Evolutionary conservation across 2,888 invertebrate genomes (phyloP).

Genomic region (Leistus spinibarbis): DNA sequence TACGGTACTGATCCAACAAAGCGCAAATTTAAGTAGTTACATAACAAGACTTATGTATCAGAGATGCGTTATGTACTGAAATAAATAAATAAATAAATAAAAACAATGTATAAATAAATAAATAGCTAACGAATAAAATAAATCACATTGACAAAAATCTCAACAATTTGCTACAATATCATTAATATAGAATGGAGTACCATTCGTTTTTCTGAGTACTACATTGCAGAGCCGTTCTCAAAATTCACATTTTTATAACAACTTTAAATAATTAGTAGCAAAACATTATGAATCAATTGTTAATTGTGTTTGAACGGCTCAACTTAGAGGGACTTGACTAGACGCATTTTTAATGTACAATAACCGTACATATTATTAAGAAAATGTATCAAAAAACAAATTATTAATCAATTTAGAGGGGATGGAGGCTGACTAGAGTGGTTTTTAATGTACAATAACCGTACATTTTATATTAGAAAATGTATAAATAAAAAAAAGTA

Average conservation of each 20-base stretch:
- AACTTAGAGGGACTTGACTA: too few relatives aligned
- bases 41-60: neutral
- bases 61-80: neutral
- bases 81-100: slow-evolving; percentile 28
- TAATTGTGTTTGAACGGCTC: neutral
- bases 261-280: too few relatives aligned
- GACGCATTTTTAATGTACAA: neutral
- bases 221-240: neutral
- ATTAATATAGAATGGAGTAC: neutral
- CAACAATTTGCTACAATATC: slow-evolving; percentile 42
- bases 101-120: slow-evolving; percentile 10
- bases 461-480: neutral
- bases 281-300: too few relatives aligned
- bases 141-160: slow-evolving; percentile 33
- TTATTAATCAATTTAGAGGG: too few relatives aligned
- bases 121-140: neutral
- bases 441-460: neutral
- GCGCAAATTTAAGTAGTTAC: too few relatives aligned
- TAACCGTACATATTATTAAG: neutral
- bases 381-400: neutral
- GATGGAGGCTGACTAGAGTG: neutral
- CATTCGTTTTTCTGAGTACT: neutral
- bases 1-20: too few relatives aligned
- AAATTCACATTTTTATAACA: neutral
- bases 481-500: neutral